phyloP scores from a whole-genome alignment of 2,888 invertebrate species.

The Anthophora plumipes region DNA sequence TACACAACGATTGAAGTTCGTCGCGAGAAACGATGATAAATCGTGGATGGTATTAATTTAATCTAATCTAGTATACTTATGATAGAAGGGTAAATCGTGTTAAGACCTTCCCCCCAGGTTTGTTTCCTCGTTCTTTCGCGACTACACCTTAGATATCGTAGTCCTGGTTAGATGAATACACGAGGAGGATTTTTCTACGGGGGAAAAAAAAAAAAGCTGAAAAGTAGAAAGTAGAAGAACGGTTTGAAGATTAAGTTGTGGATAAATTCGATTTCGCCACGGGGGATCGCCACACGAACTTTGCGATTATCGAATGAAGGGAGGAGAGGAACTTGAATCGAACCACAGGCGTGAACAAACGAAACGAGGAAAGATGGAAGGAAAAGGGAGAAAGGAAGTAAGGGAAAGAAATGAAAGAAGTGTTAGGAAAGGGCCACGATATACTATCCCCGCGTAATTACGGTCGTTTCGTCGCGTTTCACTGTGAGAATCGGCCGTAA shows the following conservation, averaged over 20 bases:
- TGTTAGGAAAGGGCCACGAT: slow-evolving; percentile 28
- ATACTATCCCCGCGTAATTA: slow-evolving; percentile 63
- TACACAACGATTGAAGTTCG: neutral
- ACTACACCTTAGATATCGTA: neutral
- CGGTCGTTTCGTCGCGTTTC: slow-evolving; percentile 71
- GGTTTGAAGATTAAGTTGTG: neutral
- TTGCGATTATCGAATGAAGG: too few relatives aligned
- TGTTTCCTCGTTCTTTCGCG: neutral
- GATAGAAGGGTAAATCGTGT: neutral
- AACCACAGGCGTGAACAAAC: too few relatives aligned
- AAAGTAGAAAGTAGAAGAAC: neutral
- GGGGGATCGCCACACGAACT: neutral
- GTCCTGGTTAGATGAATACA: neutral
- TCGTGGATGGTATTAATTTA: neutral
- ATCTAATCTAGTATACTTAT: slow-evolving; percentile 19
- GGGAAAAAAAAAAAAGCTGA: slow-evolving; percentile 36
- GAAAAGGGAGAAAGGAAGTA: too few relatives aligned
- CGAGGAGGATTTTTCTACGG: neutral
- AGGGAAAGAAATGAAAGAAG: neutral
- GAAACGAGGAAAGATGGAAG: slow-evolving; percentile 10
- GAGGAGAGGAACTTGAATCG: too few relatives aligned
- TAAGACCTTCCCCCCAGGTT: neutral
- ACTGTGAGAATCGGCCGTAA: slow-evolving; percentile 66
- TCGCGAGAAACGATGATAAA: neutral
- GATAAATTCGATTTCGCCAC: too few relatives aligned